Evolutionary conservation across 2,797 vertebrate genomes (phyloP), one percentile per base, ranked within the genome.

Genomic region (Aeoliscus strigatus): DNA sequence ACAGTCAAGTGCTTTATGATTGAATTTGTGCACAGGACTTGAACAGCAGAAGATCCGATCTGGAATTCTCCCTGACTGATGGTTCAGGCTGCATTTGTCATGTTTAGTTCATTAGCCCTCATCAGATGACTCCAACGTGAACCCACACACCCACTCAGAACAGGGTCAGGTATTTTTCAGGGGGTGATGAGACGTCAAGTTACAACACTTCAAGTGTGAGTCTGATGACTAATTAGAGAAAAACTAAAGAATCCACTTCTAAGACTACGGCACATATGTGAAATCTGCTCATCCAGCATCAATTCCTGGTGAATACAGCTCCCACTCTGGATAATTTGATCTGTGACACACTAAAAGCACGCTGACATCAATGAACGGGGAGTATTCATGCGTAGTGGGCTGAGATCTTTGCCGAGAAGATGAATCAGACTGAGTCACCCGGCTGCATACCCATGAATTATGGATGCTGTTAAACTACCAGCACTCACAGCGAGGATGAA

Each of bases 361-460:
- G 60, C 3, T 27, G 59, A 49, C 64, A 63, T 66, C 39, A 41
- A 21, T 66, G 61, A 64, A 54, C 50, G 17, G 59, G 33, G 53
- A 60, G 75, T 57, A 65, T 65, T 74, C 51, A 37, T 29, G 43
- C 31, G 50, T 12, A 35, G 31, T 33, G 28, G 27, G 21, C 32
- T 30, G 37, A 51, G 30, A 17, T 43, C 35, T 24, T 51, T 25
- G 0, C 45, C 25, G 55, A 29, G 21, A 57, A 34, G 49, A 62
- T 50, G 59, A 73, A 51, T 34, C 54, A 70, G 25, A 11, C 58
- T 45, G 57, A 72, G 60, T 74, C 75, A 53, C 58, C 13, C 29
- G 24, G 32, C 41, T 52, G 54, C 23, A 46, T 16, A 34, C 29
- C 24, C 4, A 34, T 63, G 40, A 61, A 70, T 74, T 56, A 59